These are phyloP conservation scores for Macrophya alboannulata DNA, from an alignment of 2,888 invertebrate genomes.

Conservation along the genomic window DNA sequence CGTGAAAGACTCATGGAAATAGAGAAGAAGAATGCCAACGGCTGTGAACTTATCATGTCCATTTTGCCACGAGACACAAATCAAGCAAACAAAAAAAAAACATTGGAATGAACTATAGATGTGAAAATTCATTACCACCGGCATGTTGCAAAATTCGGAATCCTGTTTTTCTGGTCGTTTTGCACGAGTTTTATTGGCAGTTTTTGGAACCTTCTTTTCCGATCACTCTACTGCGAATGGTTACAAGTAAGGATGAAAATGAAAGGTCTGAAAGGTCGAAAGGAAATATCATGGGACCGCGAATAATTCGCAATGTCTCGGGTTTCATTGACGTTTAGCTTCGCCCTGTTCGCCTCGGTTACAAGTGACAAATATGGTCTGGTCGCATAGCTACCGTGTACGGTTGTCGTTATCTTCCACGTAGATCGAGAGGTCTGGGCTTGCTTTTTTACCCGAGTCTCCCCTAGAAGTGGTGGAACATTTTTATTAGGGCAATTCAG, in stretches of 20 bases:
- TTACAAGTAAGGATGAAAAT: neutral
- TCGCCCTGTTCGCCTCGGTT: constrained; percentile 4
- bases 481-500: constrained; percentile 78
- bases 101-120: neutral
- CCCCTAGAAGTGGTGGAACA: constrained; percentile 69
- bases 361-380: constrained; percentile 41
- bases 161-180: neutral
- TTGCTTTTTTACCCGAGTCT: constrained; percentile 20
- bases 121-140: neutral
- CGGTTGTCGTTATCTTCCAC: constrained; percentile 35
- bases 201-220: neutral
- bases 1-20: neutral
- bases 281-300: neutral
- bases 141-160: neutral
- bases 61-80: neutral
- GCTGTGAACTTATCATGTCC: neutral
- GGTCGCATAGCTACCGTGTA: constrained; percentile 35
- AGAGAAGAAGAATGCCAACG: neutral
- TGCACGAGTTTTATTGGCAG: neutral
- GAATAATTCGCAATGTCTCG: neutral
- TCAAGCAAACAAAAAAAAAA: neutral
- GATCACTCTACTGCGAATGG: neutral
- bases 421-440: constrained; percentile 22
- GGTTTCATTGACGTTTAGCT: constrained; percentile 22
- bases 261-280: too few species aligned